phyloP scores from a whole-genome alignment of 2,113 vertebrate species.

The Pavo muticus region DNA sequence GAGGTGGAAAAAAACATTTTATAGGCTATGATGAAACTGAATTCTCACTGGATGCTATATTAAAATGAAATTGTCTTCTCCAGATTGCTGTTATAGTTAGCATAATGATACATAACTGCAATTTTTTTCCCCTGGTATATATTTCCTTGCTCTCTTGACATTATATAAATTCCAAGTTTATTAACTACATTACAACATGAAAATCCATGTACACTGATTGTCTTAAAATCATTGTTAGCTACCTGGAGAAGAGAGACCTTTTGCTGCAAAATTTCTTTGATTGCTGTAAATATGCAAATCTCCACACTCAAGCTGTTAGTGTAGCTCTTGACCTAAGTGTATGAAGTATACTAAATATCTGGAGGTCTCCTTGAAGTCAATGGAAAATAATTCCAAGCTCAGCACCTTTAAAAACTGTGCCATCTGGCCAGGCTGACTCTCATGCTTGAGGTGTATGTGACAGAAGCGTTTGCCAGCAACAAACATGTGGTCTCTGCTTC shows the following conservation, averaged over 20 bases:
- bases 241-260: not conserved
- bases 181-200: not conserved
- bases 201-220: conserved; percentile 14
- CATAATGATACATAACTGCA: conserved; percentile 41
- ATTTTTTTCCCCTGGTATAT: conserved; percentile 5
- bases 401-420: not conserved
- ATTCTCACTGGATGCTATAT: not conserved
- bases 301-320: not conserved
- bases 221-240: not conserved
- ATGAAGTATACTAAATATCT: not conserved
- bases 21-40: conserved; percentile 35
- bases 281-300: not conserved
- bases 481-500: not conserved
- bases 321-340: not conserved
- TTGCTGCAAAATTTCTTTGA: not conserved
- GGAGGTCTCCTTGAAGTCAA: not conserved
- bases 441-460: not conserved
- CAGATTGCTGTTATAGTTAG: conserved; percentile 50
- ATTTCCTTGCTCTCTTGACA: not conserved
- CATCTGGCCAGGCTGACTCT: not conserved
- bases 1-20: conserved; percentile 35
- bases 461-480: not conserved
- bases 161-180: conserved; percentile 12
- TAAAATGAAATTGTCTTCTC: conserved; percentile 38
- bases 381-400: not conserved